phyloP scores from a whole-genome alignment of 2,113 vertebrate genomes.

The Cynoglossus semilaevis region DNA sequence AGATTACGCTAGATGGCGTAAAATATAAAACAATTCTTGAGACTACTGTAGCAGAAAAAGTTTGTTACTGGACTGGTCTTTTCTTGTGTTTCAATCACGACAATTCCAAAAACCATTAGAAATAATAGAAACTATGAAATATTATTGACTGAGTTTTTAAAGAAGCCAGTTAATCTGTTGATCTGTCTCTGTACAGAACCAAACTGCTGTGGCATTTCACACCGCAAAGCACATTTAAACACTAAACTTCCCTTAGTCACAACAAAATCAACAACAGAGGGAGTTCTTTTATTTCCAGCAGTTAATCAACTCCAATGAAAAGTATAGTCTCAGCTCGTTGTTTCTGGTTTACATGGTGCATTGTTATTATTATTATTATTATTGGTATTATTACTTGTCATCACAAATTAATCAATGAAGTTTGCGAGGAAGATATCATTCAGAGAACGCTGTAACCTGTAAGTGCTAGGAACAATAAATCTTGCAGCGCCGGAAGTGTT shows the following conservation, averaged over 20 bases:
- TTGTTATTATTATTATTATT: slow-evolving; percentile 14
- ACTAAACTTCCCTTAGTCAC: slow-evolving; percentile 63
- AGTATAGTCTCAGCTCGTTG: slow-evolving; percentile 46
- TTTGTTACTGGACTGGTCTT: neutral
- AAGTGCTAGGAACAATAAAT: slow-evolving; percentile 67
- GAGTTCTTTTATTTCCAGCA: slow-evolving; percentile 39
- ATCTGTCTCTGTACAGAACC: too few relatives aligned
- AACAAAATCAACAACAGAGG: slow-evolving; percentile 35
- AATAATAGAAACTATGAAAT: too few relatives aligned
- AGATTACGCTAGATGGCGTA: slow-evolving; percentile 62
- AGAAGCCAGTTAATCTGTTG: too few relatives aligned
- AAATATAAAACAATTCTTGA: slow-evolving; percentile 14
- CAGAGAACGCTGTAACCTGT: slow-evolving; percentile 60
- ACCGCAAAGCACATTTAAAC: slow-evolving; percentile 41
- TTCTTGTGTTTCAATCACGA: too few relatives aligned
- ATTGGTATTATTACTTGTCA: slow-evolving; percentile 15
- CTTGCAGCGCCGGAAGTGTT: slow-evolving; percentile 72
- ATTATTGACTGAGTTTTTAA: too few relatives aligned
- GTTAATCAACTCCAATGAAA: slow-evolving; percentile 56
- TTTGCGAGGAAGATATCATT: slow-evolving; percentile 67
- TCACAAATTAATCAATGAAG: slow-evolving; percentile 40
- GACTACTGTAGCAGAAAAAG: neutral
- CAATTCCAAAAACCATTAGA: too few relatives aligned
- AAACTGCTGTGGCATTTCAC: slow-evolving; percentile 53
- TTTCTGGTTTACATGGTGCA: slow-evolving; percentile 27